phyloP scores from a whole-genome alignment of 35 echinoderm and acorn worm species.

The Acanthaster planci region DNA sequence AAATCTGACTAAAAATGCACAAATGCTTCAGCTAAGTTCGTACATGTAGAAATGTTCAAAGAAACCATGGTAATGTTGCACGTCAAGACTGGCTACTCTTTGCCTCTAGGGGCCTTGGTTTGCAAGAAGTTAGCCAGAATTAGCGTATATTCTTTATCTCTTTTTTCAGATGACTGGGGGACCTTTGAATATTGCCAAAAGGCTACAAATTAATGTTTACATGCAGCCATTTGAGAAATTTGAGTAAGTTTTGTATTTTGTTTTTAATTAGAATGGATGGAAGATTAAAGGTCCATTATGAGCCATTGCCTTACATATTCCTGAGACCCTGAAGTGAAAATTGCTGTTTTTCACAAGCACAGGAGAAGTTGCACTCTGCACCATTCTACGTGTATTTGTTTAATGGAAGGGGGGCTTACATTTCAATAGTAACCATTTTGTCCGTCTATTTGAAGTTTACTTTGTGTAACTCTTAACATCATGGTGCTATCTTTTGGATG shows the following conservation, averaged over 20 bases:
- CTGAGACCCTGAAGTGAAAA: neutral
- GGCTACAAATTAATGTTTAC: slow-evolving; percentile 67
- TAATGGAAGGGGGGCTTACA: neutral
- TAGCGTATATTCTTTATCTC: neutral
- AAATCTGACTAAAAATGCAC: too few relatives aligned
- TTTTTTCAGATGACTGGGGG: slow-evolving; percentile 67
- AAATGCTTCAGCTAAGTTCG: too few relatives aligned
- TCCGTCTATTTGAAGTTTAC: too few relatives aligned
- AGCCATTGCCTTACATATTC: too few relatives aligned
- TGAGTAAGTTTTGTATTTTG: slow-evolving; percentile 42
- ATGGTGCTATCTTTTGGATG: too few relatives aligned
- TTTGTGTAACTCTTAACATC: too few relatives aligned
- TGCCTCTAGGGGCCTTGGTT: too few relatives aligned
- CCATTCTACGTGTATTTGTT: neutral
- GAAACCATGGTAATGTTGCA: too few relatives aligned
- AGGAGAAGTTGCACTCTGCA: neutral
- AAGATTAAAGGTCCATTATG: too few relatives aligned
- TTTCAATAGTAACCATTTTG: too few relatives aligned
- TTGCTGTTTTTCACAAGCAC: neutral
- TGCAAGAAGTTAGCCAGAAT: too few relatives aligned
- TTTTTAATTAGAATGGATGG: neutral
- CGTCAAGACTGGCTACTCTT: too few relatives aligned
- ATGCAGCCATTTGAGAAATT: slow-evolving; percentile 28
- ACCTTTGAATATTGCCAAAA: slow-evolving; percentile 63
- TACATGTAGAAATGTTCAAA: neutral